These are phyloP conservation scores for Albula goreensis DNA, from an alignment of 2,113 vertebrate genomes.

Conservation along the genomic window DNA sequence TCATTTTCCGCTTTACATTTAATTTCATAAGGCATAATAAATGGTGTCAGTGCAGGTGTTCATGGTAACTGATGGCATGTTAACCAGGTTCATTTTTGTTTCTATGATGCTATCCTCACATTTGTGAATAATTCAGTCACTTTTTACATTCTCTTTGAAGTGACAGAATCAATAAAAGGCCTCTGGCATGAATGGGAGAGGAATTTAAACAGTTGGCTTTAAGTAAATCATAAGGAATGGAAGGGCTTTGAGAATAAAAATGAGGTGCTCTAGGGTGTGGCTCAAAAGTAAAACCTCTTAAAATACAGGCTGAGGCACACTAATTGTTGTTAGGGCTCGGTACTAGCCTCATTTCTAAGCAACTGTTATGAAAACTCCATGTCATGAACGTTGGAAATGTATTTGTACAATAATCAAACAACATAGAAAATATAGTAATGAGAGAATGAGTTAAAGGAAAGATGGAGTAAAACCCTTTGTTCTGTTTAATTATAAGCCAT, in stretches of 20 bases:
- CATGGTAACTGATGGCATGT: too few species aligned
- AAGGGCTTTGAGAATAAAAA: constrained; percentile 1
- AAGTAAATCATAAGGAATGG: not conserved
- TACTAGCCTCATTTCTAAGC: not conserved
- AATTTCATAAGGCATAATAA: too few species aligned
- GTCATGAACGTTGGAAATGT: too few species aligned
- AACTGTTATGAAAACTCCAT: not conserved
- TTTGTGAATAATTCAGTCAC: not conserved
- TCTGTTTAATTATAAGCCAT: too few species aligned
- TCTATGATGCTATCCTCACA: not conserved
- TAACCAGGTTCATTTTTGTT: not conserved
- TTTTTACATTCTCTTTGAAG: not conserved
- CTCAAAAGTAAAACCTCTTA: not conserved
- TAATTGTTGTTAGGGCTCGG: not conserved
- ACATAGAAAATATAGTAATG: too few species aligned
- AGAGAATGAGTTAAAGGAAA: too few species aligned
- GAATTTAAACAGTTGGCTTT: not conserved
- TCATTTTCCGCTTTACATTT: too few species aligned
- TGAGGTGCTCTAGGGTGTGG: not conserved
- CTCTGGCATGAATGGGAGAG: not conserved
- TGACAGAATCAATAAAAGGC: not conserved
- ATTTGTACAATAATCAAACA: too few species aligned
- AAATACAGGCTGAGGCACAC: not conserved
- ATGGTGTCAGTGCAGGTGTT: too few species aligned
- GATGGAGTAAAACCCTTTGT: too few species aligned